A percentile compares a stretch with the other conserved stretches of the same genome.
Evolutionary conservation across 2,113 vertebrate genomes (phyloP).

Genomic region (Edolisoma coerulescens): DNA sequence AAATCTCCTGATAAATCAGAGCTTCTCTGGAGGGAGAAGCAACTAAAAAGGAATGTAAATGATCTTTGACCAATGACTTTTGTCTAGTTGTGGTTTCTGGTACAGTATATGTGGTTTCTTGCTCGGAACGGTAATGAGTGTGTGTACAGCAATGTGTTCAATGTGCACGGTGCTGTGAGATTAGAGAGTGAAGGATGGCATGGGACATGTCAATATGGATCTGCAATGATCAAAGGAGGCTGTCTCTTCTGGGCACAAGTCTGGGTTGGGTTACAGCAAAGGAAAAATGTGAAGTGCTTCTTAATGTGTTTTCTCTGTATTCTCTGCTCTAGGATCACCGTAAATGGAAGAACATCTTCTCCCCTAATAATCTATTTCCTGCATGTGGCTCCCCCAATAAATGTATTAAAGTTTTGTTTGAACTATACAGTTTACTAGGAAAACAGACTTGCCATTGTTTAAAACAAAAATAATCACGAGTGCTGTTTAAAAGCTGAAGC

Average conservation of each 20-base stretch:
- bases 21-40: conserved; percentile 26
- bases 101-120: conserved; percentile 32
- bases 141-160: conserved; percentile 48
- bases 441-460: conserved; percentile 34
- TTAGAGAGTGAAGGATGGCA: conserved; percentile 64
- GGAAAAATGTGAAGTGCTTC: conserved; percentile 59
- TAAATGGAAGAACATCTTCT: conserved; percentile 56
- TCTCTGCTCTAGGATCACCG: not conserved
- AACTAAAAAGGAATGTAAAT: conserved; percentile 59
- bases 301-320: conserved; percentile 63
- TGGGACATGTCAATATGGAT: conserved; percentile 69
- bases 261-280: conserved; percentile 59
- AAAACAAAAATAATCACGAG: not conserved
- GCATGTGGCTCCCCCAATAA: conserved; percentile 21
- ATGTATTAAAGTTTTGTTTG: conserved; percentile 43
- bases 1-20: conserved; percentile 31
- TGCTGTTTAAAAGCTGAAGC: not conserved
- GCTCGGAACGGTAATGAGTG: conserved; percentile 31
- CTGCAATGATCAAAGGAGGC: conserved; percentile 65
- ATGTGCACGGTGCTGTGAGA: conserved; percentile 51
- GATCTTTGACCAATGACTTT: conserved; percentile 57
- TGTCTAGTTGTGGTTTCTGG: conserved; percentile 48
- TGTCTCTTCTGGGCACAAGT: conserved; percentile 57
- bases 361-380: conserved; percentile 47
- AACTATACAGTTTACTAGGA: conserved; percentile 10